Percentiles rank a stretch among this genome's conserved stretches.
Evolutionary conservation across 2,888 invertebrate species (phyloP).

Genomic region (Strigamia transsilvanica): DNA sequence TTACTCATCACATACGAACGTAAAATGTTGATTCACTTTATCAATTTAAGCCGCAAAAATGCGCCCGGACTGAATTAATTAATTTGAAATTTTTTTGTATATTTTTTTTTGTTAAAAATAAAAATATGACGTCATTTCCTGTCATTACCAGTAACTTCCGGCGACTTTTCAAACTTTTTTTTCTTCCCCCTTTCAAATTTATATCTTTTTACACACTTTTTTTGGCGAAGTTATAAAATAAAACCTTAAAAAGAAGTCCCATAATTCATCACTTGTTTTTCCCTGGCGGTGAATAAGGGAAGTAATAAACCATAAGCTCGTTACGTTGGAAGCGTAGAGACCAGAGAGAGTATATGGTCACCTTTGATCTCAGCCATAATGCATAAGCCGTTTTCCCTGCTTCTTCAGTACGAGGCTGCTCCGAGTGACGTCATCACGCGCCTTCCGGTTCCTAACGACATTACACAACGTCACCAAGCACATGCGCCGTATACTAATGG

Average conservation of each 20-base stretch:
- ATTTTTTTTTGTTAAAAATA: no score
- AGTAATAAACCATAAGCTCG: conserved; percentile 39
- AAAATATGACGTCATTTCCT: background rate
- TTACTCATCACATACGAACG: background rate
- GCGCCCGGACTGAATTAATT: background rate
- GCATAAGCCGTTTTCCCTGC: conserved; percentile 39
- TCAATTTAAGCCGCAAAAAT: conserved; percentile 3
- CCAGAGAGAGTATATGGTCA: conserved; percentile 32
- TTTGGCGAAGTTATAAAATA: conserved; percentile 40
- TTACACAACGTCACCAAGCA: conserved; percentile 15
- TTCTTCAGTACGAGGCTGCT: background rate
- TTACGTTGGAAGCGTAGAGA: background rate
- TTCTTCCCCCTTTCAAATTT: no score
- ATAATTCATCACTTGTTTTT: conserved; percentile 39
- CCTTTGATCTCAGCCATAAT: conserved; percentile 38
- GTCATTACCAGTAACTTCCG: no score
- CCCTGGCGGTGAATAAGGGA: conserved; percentile 36
- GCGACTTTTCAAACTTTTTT: background rate
- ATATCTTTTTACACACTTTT: no score
- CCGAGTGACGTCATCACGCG: background rate
- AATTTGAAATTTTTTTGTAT: background rate
- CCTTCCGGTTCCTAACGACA: conserved; percentile 42
- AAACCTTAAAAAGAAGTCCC: background rate
- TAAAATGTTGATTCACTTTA: background rate
- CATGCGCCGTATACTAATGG: conserved; percentile 23